Conservation (phyloP, 2,113 vertebrate species). For the Leiothrix lutea region DNA sequence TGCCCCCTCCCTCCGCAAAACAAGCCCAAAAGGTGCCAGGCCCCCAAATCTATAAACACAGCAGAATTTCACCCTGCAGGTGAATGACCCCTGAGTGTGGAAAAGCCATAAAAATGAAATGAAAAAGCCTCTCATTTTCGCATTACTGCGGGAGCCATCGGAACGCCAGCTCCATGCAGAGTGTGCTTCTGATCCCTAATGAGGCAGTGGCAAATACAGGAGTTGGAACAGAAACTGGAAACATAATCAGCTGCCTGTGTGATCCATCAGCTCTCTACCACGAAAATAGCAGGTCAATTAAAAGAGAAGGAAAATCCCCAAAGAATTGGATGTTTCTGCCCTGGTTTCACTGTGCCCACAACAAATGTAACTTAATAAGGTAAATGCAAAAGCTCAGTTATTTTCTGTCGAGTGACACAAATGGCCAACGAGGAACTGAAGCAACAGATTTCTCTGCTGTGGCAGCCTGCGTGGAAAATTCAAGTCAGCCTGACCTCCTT, state of each 20-base stretch:
- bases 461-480: slow-evolving; percentile 68
- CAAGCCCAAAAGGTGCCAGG: neutral
- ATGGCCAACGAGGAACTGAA: slow-evolving; percentile 43
- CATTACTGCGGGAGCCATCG: slow-evolving; percentile 29
- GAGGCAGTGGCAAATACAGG: slow-evolving; percentile 44
- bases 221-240: slow-evolving; percentile 58
- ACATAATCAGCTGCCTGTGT: slow-evolving; percentile 42
- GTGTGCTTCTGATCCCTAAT: slow-evolving; percentile 46
- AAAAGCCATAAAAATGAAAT: slow-evolving; percentile 62
- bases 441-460: slow-evolving; percentile 64
- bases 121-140: slow-evolving; percentile 45
- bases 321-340: neutral
- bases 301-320: slow-evolving; percentile 35
- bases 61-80: slow-evolving; percentile 43
- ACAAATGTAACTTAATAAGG: slow-evolving; percentile 47
- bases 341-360: slow-evolving; percentile 28
- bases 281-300: slow-evolving; percentile 50
- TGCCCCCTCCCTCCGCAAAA: neutral
- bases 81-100: slow-evolving; percentile 29
- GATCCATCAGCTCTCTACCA: slow-evolving; percentile 38
- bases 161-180: slow-evolving; percentile 5
- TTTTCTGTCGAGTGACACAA: slow-evolving; percentile 23
- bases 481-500: slow-evolving; percentile 68
- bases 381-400: slow-evolving; percentile 19
- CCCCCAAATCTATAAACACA: neutral